A percentile compares a stretch with the other conserved stretches of the same genome.
phyloP scores from a whole-genome alignment of 2,113 vertebrate species.

The Pelusios castaneus region DNA sequence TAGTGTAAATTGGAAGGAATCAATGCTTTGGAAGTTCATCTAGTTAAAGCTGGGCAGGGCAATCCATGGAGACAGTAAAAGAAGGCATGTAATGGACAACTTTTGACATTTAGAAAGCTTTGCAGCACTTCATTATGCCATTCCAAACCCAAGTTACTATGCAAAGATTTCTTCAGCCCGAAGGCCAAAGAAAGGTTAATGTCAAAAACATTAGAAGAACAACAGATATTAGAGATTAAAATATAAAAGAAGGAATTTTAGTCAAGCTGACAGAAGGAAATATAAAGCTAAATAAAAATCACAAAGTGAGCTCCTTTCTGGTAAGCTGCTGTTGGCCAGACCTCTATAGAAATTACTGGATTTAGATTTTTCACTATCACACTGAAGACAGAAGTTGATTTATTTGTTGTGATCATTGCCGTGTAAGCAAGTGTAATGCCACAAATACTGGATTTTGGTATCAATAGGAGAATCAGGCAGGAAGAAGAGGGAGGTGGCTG shows the following conservation, averaged over 20 bases:
- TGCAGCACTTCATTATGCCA: not conserved
- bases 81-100: not conserved
- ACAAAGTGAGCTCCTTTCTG: not conserved
- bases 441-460: not conserved
- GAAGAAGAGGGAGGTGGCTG: not conserved
- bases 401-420: not conserved
- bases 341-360: fast-evolving
- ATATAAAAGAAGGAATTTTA: not conserved
- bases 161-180: not conserved
- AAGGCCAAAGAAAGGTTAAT: fast-evolving
- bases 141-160: not conserved
- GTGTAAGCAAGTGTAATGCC: not conserved
- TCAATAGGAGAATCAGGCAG: not conserved
- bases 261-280: not conserved
- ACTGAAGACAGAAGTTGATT: not conserved
- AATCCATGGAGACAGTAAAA: not conserved
- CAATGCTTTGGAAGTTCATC: not conserved
- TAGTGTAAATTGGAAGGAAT: not conserved
- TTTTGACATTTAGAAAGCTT: not conserved
- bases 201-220: not conserved
- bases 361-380: not conserved
- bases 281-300: not conserved
- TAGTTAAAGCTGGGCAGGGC: not conserved
- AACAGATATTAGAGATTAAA: not conserved
- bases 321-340: not conserved